Evolutionary conservation across 2,797 vertebrate species (phyloP), one percentile per base, ranked within the genome.

Genomic region (Emydoidea blandingii): DNA sequence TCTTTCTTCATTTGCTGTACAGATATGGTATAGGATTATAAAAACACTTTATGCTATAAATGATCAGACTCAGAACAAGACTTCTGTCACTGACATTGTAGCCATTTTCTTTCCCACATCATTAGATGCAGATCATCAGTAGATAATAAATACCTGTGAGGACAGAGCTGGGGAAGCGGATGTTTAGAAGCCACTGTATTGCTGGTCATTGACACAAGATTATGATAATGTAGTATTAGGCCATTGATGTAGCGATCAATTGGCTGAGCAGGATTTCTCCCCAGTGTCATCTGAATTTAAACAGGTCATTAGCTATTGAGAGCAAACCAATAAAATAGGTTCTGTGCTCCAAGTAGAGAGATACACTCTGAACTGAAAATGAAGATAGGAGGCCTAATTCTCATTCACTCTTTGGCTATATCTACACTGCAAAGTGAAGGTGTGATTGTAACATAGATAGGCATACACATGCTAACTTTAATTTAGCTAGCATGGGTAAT

Each of bases 151-250:
- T 53, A 87, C 50, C 29, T 80, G 37, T 4, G 37, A 74, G 4
- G 12, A 59, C 47, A 76, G 14, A 49, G 15, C 27, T 78, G 47
- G 27, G 44, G 27, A 78, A 78, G 74, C 41, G 81, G 25, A 53
- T 31, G 82, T 12, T 41, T 93, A 59, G 62, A 47, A 54, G 21
- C 9, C 18, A 76, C 41, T 80, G 57, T 21, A 11, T 54, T 79
- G 68, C 8, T 8, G 37, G 5, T 76, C 54, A 34, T 49, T 31
- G 14, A 0, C 0, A 3, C 27, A 76, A 54, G 31, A 83, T 29
- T 0, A 2, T 8, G 16, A 72, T 3, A 0, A 0, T 9, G 19
- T 74, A 74, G 57, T 47, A 74, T 5, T 79, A 88, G 6, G 5
- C 25, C 53, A 12, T 0, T 23, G 72, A 54, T 47, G 88, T 34